These are phyloP conservation scores for Xenus cinereus DNA, from an alignment of 2,113 vertebrate genomes.

Conservation along the genomic window DNA sequence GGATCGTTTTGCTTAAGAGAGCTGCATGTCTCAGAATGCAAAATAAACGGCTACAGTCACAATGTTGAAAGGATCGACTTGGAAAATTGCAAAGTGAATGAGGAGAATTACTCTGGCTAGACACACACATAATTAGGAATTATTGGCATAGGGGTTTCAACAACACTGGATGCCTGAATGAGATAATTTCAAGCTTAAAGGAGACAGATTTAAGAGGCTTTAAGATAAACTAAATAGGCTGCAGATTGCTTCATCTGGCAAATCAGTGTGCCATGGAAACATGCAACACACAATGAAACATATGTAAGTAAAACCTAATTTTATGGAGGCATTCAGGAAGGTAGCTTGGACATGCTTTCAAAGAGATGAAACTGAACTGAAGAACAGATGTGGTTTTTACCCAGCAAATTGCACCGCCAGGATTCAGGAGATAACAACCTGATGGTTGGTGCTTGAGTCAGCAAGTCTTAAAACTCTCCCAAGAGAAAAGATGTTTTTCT, in stretches of 20 bases:
- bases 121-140: constrained; percentile 68
- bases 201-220: constrained; percentile 62
- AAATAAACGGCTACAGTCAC: constrained; percentile 52
- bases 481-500: constrained; percentile 18
- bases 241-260: constrained; percentile 59
- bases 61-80: constrained; percentile 65
- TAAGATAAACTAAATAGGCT: constrained; percentile 61
- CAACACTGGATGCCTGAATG: constrained; percentile 48
- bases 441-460: background rate
- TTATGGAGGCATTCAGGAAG: constrained; percentile 29
- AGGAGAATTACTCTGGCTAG: constrained; percentile 69
- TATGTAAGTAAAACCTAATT: constrained; percentile 48
- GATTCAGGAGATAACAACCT: constrained; percentile 13
- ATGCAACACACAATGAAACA: constrained; percentile 43
- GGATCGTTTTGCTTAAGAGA: constrained; percentile 17
- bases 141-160: constrained; percentile 49
- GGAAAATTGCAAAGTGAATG: constrained; percentile 67
- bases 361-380: constrained; percentile 19
- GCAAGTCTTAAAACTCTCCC: background rate
- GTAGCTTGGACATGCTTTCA: constrained; percentile 34
- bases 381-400: constrained; percentile 28
- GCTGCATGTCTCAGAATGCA: constrained; percentile 33
- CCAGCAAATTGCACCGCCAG: background rate
- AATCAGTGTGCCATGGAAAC: constrained; percentile 49
- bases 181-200: constrained; percentile 52